Percentiles rank a stretch among this genome's conserved stretches.
These are phyloP conservation scores for Indri indri DNA, from an alignment of 2,113 vertebrate species.

Conservation along the genomic window DNA sequence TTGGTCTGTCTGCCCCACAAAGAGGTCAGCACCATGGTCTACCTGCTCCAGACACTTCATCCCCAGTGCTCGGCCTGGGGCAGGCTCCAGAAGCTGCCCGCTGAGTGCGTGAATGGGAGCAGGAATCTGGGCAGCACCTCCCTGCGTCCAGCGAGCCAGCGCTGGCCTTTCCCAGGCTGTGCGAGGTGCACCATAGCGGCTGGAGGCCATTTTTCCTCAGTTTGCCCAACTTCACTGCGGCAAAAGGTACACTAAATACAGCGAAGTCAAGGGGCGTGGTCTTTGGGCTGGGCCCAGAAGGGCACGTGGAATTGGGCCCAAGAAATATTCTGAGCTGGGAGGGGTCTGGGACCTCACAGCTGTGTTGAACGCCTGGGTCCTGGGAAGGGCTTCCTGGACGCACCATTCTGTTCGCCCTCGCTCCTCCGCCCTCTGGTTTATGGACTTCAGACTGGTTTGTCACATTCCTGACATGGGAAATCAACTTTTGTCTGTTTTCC, in stretches of 20 bases:
- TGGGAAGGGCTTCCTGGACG: neutral
- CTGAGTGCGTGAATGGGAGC: fast-evolving
- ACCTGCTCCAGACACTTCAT: neutral
- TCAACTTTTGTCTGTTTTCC: neutral
- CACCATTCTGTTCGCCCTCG: fast-evolving
- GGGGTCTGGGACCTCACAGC: neutral
- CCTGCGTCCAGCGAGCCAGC: neutral
- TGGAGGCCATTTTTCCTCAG: neutral
- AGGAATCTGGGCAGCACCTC: neutral
- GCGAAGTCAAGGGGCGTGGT: neutral
- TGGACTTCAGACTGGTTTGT: neutral
- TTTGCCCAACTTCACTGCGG: neutral
- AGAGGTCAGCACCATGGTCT: neutral
- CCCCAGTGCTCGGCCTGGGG: neutral
- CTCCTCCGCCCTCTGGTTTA: neutral
- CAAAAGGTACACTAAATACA: neutral
- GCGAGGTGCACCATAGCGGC: fast-evolving
- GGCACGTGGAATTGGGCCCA: neutral
- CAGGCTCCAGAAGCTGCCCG: neutral
- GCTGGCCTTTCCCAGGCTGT: neutral
- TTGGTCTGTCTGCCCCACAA: neutral
- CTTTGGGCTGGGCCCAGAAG: neutral
- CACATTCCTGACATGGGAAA: neutral
- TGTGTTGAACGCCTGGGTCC: neutral
- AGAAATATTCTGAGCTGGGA: neutral